Base-by-base conservation (phyloP, 1,140 invertebrate genomes). In the Aphaenogaster floridana region DNA sequence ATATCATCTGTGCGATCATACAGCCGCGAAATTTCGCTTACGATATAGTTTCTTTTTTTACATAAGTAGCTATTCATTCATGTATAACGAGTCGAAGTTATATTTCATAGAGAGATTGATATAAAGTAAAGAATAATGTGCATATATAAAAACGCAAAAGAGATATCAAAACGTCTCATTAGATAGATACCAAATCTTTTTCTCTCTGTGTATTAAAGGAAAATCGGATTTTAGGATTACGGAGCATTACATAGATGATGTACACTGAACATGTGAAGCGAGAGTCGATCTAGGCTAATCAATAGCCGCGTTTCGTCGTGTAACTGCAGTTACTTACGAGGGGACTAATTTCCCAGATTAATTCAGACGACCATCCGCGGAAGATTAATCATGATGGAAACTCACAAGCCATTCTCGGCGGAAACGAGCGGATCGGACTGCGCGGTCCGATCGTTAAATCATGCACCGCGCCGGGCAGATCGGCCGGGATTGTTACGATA, bases 301-400 rank as follows among this genome's bases (percentile, higher is more conserved):
- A 54, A 84, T 84, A 13, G 42, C 21, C 13, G n/a, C 42, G 6
- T 34, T 42, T 83, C 42, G 42, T 74, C 69, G 80, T 76, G 69
- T 61, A 74, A 63, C 54, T 76, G 42, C 42, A 83, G 69, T 84
- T 84, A 84, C 80, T 84, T 84, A 84, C 42, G 69, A 13, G 13
- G 28, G 8, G 17, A 84, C 80, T 84, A 84, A 84, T 84, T 84
- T 84, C 54, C 80, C 42, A 74, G 80, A 84, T 84, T 84, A 84
- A 84, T 84, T 84, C 80, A 28, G 28, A 61, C 42, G 69, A 74
- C 69, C 80, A 63, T 76, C 54, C 42, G 45, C 42, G 34, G 34
- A 42, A 84, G 69, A 84, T 76, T 84, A 84, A 84, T 84, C 69
- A 42, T 15, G 69, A 76, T 42, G 57, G 80, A 72, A 83, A 72